These are phyloP conservation scores for Nymphalis urticae DNA, from an alignment of 2,888 invertebrate genomes.

Conservation along the genomic window DNA sequence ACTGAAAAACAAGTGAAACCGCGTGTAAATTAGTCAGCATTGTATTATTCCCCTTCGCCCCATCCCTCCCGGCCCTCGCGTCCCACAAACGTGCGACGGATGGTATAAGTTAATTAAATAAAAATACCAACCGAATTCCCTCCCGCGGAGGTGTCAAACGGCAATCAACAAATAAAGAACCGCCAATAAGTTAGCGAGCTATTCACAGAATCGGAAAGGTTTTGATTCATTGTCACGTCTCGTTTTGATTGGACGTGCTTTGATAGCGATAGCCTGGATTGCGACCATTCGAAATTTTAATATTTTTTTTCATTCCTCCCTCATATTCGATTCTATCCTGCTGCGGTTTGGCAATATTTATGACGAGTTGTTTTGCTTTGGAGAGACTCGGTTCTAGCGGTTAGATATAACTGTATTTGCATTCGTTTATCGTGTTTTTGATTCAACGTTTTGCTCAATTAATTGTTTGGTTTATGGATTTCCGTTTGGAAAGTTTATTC, in stretches of 20 bases:
- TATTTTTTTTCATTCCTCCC: slow-evolving; percentile 66
- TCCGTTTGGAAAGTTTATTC: slow-evolving; percentile 13
- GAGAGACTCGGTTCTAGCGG: slow-evolving; percentile 50
- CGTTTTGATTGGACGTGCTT: slow-evolving; percentile 81
- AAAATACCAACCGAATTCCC: slow-evolving; percentile 69
- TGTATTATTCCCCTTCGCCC: slow-evolving; percentile 54
- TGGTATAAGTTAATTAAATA: slow-evolving; percentile 73
- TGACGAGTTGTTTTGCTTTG: slow-evolving; percentile 67
- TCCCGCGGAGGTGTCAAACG: slow-evolving; percentile 72
- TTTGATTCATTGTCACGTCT: slow-evolving; percentile 79
- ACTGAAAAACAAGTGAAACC: slow-evolving; percentile 60
- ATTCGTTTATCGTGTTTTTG: slow-evolving; percentile 53
- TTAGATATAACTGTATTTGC: slow-evolving; percentile 46
- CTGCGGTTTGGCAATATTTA: slow-evolving; percentile 72
- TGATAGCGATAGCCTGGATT: slow-evolving; percentile 79
- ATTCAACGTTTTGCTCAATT: slow-evolving; percentile 30
- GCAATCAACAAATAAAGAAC: slow-evolving; percentile 78
- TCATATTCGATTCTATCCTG: slow-evolving; percentile 73
- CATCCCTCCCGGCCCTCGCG: slow-evolving; percentile 45
- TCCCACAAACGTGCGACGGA: slow-evolving; percentile 55
- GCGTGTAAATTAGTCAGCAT: slow-evolving; percentile 70
- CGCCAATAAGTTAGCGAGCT: slow-evolving; percentile 76
- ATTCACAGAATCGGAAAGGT: slow-evolving; percentile 76
- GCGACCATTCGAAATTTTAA: slow-evolving; percentile 73
- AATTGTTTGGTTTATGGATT: slow-evolving; percentile 29